phyloP scores from a whole-genome alignment of 2,113 vertebrate species.

The Prunella fulvescens region DNA sequence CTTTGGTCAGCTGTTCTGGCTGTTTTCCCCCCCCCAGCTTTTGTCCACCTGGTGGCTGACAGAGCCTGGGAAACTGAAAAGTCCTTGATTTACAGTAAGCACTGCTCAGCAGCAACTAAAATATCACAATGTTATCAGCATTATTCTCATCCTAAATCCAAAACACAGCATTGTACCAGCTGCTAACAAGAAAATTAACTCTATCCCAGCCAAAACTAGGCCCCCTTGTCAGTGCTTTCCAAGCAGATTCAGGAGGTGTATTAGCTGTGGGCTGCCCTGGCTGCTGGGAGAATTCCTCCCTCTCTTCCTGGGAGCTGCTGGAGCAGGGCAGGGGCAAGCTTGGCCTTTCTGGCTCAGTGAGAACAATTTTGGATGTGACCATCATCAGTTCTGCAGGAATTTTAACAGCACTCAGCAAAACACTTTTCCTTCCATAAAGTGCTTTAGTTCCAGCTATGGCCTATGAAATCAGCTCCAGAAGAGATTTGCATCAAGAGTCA shows the following conservation, averaged over 20 bases:
- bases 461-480: neutral
- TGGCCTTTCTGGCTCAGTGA: neutral
- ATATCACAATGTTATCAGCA: neutral
- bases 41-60: neutral
- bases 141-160: neutral
- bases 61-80: neutral
- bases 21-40: rapidly evolving
- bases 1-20: neutral
- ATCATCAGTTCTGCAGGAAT: neutral
- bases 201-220: neutral
- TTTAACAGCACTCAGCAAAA: neutral
- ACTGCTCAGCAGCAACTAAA: neutral
- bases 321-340: neutral
- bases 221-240: neutral
- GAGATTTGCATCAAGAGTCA: neutral
- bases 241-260: neutral
- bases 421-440: neutral
- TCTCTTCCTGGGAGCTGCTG: neutral
- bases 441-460: neutral
- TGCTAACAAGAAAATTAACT: neutral
- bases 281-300: neutral
- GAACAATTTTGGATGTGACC: neutral
- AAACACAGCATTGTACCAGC: neutral
- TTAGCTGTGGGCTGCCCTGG: neutral
- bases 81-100: neutral